Evolutionary conservation across 1,140 invertebrate genomes (phyloP).

Genomic region (Bombus sibiricus): DNA sequence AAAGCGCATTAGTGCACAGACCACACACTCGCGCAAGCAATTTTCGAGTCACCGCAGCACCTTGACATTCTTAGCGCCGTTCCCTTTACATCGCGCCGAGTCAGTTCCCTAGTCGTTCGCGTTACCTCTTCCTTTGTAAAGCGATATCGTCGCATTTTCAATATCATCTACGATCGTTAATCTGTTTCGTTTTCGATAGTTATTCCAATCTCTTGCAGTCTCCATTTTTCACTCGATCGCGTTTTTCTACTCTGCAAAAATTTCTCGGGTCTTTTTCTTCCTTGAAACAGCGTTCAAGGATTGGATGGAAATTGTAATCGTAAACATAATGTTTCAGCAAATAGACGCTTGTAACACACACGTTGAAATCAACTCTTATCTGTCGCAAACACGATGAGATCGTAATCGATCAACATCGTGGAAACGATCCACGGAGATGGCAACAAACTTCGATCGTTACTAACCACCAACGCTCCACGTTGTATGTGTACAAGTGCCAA

Average conservation of each 20-base stretch:
- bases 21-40: slow-evolving; percentile 68
- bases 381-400: not conserved
- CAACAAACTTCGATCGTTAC: not conserved
- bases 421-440: not conserved
- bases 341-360: not conserved
- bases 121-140: not conserved
- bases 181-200: not conserved
- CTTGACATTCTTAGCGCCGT: slow-evolving; percentile 78
- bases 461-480: not conserved
- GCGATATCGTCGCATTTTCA: not conserved
- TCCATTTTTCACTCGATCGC: too few relatives aligned
- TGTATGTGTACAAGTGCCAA: not conserved
- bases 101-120: not conserved
- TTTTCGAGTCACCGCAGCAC: slow-evolving; percentile 68
- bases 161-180: not conserved
- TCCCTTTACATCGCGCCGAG: slow-evolving; percentile 55
- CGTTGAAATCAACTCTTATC: not conserved
- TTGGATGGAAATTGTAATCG: not conserved
- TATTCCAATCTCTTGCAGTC: too few relatives aligned
- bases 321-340: not conserved
- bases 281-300: too few relatives aligned
- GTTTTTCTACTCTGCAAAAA: too few relatives aligned
- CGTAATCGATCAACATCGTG: not conserved
- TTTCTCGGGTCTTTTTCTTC: too few relatives aligned
- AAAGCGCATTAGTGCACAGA: slow-evolving; percentile 76